Evolutionary conservation across 2,888 invertebrate species (phyloP).

Genomic region (Diaprepes abbreviatus): DNA sequence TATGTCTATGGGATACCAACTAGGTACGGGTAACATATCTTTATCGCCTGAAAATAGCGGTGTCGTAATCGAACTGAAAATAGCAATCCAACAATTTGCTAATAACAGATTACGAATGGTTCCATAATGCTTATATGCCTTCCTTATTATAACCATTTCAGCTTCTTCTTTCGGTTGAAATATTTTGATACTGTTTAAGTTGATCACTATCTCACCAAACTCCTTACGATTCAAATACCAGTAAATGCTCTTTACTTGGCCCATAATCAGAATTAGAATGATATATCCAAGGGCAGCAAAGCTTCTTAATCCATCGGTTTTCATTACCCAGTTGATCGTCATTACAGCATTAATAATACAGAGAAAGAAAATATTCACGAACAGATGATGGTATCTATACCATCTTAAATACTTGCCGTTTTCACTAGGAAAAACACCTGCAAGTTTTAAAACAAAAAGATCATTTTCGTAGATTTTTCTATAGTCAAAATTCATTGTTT

Average conservation of each 20-base stretch:
- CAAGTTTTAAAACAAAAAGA: not conserved
- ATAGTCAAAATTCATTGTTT: not conserved
- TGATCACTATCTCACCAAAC: not conserved
- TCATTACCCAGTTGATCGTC: not conserved
- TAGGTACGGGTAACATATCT: not conserved
- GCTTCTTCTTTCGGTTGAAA: not conserved
- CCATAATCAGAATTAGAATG: not conserved
- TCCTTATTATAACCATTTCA: not conserved
- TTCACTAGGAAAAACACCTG: not conserved
- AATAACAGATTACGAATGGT: not conserved
- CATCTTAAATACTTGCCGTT: not conserved
- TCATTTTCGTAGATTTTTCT: not conserved
- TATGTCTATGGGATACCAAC: conserved; percentile 51
- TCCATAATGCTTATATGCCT: not conserved
- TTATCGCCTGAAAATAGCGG: not conserved
- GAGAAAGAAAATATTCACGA: not conserved
- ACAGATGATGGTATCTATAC: not conserved
- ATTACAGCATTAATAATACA: not conserved
- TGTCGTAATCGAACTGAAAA: not conserved
- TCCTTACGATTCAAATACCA: not conserved
- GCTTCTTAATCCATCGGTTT: not conserved
- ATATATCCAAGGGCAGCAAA: not conserved
- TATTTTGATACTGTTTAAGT: not conserved
- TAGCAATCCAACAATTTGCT: not conserved
- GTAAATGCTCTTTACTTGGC: not conserved